Evolutionary conservation across 2,113 vertebrate species (phyloP), one percentile per base, ranked within the genome.

Genomic region (Eupsittula cactorum): DNA sequence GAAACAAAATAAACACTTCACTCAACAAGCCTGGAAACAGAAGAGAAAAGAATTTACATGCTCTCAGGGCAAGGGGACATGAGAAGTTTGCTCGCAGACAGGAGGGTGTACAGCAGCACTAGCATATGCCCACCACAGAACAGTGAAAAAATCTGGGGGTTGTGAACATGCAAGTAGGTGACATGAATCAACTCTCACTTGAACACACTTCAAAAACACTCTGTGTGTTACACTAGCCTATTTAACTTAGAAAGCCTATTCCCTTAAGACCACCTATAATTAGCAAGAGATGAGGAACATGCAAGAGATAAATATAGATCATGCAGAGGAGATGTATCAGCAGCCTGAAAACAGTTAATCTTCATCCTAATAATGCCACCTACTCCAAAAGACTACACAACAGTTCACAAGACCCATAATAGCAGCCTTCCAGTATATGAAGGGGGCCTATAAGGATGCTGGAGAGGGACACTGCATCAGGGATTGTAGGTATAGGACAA

Each of bases 291-390:
- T 64, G 70, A 94, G 91, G 81, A 95, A 96, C 82, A 91, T 90
- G 88, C 90, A 92, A 92, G 96, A 96, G 93, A 95, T 95, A 97
- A 97, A 98, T 94, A 96, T 5, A 97, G 95, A 97, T 42, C 69
- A 67, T 27, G 69, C 67, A 86, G 79, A 96, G 62, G 64, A 94
- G 93, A 98, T 85, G 79, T 82, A 94, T 96, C 96, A 96, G 94
- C 92, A 97, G 92, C 53, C 92, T 95, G 90, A 92, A 96, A 97
- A 97, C 96, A 98, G 98, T 98, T 96, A 97, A 98, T 97, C 96
- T 75, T 88, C 90, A 97, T 90, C 89, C 95, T 94, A 91, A 35
- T 89, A 97, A 97, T 93, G 96, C 91, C 90, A 95, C 67, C 93
- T 95, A 97, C 68, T 92, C 92, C 85, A 93, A 95, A 96, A 94